Base-by-base conservation (phyloP, 2,113 vertebrate genomes). In the Pseudorasbora parva region DNA sequence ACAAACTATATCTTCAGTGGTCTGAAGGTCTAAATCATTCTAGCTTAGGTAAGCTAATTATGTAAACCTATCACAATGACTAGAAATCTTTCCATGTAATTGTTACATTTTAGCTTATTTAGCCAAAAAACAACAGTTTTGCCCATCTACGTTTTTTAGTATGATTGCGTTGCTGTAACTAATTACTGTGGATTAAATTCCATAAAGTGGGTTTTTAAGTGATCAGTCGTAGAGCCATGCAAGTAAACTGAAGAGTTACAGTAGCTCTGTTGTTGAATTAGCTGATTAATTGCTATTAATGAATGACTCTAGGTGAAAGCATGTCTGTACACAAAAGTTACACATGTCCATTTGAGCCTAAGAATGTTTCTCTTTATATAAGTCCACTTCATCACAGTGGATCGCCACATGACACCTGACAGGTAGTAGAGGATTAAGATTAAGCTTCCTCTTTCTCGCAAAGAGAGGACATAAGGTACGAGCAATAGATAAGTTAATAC, bases 391-490 rank as follows among this genome's bases (percentile, higher is more conserved):
- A 84, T 93, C 85, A 92, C 76, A 68, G 82, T 69, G 43, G 87
- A 86, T 91, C 90, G 23, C 56, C 85, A 90, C 85, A 91, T 82
- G 90, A 91, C 90, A 91, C 85, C 87, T 94, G 91, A 94, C 92
- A 93, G 88, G 89, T 85, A 91, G 89, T 72, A 90, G 87, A 64
- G 78, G 92, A 89, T 93, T 94, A 93, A 84, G 87, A 88, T 92
- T 94, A 92, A 88, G 88, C 82, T 87, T 79, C 78, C 84, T 88
- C 84, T 84, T 74, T 5, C 23, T 86, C 87, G 81, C 72, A 88
- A 82, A 71, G 51, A 78, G 82, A 68, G 66, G 78, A 88, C 87
- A 82, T 93, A 85, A 91, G 54, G 15, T 37, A 78, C 78, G 56
- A 72, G 84, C 51, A 83, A 56, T 72, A 76, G 54, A 57, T 2